Evolutionary conservation across 2,113 vertebrate genomes (phyloP).

Genomic region (Deroptyus accipitrinus): DNA sequence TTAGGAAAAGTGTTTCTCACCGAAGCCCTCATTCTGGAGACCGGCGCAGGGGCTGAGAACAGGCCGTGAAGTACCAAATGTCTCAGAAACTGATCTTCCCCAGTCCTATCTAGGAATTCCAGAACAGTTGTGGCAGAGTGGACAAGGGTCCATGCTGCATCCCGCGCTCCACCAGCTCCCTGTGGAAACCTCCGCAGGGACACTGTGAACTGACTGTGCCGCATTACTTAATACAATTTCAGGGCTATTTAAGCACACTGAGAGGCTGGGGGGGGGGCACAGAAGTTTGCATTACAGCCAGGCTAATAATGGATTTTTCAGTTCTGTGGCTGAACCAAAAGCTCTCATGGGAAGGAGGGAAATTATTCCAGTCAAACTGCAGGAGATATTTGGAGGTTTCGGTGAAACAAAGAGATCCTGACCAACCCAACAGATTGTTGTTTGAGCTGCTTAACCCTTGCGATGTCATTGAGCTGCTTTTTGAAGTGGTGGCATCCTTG

Average conservation of each 20-base stretch:
- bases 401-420: neutral
- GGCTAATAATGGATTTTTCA: slow-evolving; percentile 58
- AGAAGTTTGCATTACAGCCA: neutral
- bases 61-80: neutral
- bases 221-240: neutral
- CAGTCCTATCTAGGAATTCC: neutral
- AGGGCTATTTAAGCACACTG: neutral
- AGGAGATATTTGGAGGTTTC: neutral
- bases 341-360: slow-evolving; percentile 25
- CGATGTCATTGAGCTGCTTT: neutral
- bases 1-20: neutral
- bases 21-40: neutral
- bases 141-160: neutral
- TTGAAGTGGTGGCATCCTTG: neutral
- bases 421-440: neutral
- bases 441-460: neutral
- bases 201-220: neutral
- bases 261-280: slow-evolving; percentile 7
- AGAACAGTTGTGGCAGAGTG: neutral
- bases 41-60: neutral
- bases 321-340: slow-evolving; percentile 18
- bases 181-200: neutral
- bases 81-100: neutral
- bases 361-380: slow-evolving; percentile 10
- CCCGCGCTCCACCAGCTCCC: neutral